phyloP scores from a whole-genome alignment of 2,797 vertebrate genomes.

The Dromococcyx pavoninus region DNA sequence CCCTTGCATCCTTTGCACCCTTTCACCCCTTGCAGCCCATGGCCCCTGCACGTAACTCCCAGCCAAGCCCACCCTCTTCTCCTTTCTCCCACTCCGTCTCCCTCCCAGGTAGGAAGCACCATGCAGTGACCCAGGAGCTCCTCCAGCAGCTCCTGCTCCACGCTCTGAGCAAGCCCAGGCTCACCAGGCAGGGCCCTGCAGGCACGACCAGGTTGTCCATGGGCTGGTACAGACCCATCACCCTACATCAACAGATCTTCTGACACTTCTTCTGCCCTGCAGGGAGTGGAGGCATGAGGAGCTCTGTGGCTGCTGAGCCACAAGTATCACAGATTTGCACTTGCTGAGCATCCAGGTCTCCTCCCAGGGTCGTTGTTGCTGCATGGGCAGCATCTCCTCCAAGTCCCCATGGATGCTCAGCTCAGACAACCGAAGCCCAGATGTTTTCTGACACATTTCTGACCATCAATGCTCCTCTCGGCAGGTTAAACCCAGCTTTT shows the following conservation, averaged over 20 bases:
- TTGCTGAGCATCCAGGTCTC: background rate
- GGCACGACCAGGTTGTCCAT: background rate
- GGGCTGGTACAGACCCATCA: rapidly evolving
- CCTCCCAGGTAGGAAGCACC: background rate
- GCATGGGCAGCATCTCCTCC: background rate
- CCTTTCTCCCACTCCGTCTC: background rate
- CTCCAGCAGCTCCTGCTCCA: background rate
- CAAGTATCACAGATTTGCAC: background rate
- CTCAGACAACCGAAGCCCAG: background rate
- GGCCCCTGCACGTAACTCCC: no score
- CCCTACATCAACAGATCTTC: background rate
- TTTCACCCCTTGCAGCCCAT: background rate
- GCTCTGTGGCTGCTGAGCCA: background rate
- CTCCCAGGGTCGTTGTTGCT: background rate
- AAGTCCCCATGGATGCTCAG: background rate
- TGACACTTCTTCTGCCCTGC: background rate
- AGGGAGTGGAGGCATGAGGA: background rate
- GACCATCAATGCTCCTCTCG: rapidly evolving
- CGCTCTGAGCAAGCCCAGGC: background rate
- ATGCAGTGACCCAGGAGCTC: background rate
- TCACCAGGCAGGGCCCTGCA: background rate
- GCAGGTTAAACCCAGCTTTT: background rate
- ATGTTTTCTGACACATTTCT: background rate
- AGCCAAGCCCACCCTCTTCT: background rate
- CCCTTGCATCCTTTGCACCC: background rate